Conservation (phyloP, 2,113 vertebrate species). For the Embiotoca jacksoni region DNA sequence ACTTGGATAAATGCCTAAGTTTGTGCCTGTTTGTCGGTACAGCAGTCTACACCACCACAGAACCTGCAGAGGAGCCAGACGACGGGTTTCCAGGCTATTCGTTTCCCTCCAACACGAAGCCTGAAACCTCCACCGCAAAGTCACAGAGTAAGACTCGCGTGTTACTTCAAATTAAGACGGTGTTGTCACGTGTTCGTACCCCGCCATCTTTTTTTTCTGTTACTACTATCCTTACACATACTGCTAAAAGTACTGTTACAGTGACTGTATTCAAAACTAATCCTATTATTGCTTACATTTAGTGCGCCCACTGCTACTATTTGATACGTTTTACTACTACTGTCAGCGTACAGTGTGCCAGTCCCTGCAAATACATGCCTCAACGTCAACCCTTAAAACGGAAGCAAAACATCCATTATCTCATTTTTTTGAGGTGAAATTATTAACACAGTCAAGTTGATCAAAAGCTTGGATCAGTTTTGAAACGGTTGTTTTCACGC, state of each 20-base stretch:
- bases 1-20: not conserved
- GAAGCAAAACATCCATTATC: constrained; percentile 10
- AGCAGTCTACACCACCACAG: constrained; percentile 41
- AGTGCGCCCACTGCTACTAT: no score
- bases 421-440: not conserved
- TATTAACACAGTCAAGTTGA: not conserved
- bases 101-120: constrained; percentile 9
- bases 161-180: not conserved
- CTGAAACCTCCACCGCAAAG: constrained; percentile 64
- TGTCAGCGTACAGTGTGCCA: not conserved
- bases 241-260: no score
- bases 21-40: constrained; percentile 8
- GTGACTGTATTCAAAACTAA: no score
- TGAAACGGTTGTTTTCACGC: not conserved
- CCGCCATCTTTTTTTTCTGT: no score
- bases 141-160: constrained; percentile 47
- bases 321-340: not conserved
- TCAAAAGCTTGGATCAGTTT: not conserved
- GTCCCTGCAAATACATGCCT: no score
- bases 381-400: not conserved
- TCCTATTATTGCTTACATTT: no score
- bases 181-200: not conserved
- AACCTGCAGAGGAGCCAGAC: constrained; percentile 19
- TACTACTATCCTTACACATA: no score
- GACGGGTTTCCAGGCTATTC: not conserved